Evolutionary conservation across 1,140 invertebrate genomes (phyloP), one percentile per base, ranked within the genome.

Genomic region (Diplogasteroides magnus): DNA sequence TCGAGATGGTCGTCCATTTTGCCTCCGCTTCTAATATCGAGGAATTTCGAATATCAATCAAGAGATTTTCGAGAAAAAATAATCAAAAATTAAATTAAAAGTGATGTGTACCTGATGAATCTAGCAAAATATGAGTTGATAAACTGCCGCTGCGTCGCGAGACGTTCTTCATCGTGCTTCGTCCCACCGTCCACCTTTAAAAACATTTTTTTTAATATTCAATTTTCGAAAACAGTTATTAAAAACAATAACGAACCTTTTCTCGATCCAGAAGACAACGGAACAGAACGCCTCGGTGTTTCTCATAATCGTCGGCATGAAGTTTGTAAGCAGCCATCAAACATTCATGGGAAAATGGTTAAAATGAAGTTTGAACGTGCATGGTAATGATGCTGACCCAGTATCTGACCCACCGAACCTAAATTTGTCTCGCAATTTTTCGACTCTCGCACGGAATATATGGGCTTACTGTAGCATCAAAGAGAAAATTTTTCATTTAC

Each of bases 1-100:
- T 72, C 70, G 55, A 72, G 67, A 31, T 72, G 70, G 37, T 72
- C 70, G 25, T 67, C 58, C 2, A 65, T 67, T 15, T 62, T 60
- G 32, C 70, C 70, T 55, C 65, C 66, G 19, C 23, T 26, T 31
- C 66, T 68, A 37, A 3, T 66, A 67, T 25, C 15, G 14, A 11
- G 23, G 25, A 26, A 56, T 23, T 19, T 56, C 55, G 23, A 56
- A 19, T 15, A 56, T 56, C 23, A 23, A 23, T 56, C 23, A n/a
- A n/a, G n/a, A n/a, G n/a, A n/a, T n/a, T n/a, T n/a, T n/a, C n/a
- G n/a, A n/a, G 55, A 56, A 56, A 56, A 56, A 56, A 23, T 56
- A 56, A 56, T 56, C 15, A 23, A 56, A 56, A 15, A 19, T 56
- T 56, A 56, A 15, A 56, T 56, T 56, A 19, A 56, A 23, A 56